Evolutionary conservation across 2,888 invertebrate species (phyloP).

Genomic region (Drosophila imparisetae): DNA sequence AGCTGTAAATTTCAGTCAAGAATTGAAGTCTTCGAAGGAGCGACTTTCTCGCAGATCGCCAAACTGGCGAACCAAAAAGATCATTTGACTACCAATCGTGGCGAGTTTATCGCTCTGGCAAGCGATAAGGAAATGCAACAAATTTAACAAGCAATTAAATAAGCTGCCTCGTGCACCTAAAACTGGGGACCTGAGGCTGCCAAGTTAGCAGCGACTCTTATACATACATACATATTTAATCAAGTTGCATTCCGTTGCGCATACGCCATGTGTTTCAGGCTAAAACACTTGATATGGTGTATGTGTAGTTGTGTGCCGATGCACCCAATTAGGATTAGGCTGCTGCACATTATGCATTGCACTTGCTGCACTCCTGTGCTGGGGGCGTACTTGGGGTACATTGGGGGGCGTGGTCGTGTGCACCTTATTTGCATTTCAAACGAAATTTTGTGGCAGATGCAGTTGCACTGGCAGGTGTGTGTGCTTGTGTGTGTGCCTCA

Average conservation of each 20-base stretch:
- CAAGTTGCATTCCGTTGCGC: constrained; percentile 53
- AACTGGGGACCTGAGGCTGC: constrained; percentile 38
- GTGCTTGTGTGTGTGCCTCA: constrained; percentile 58
- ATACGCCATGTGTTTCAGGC: constrained; percentile 55
- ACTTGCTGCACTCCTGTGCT: constrained; percentile 31
- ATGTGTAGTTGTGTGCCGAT: constrained; percentile 41
- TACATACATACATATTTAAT: constrained; percentile 33
- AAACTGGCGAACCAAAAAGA: constrained; percentile 7
- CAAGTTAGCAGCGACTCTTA: constrained; percentile 62
- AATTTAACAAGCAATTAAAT: constrained; percentile 61
- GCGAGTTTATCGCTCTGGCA: constrained; percentile 31
- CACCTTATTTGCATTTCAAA: constrained; percentile 83
- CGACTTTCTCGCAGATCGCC: constrained; percentile 39
- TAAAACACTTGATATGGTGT: constrained; percentile 41
- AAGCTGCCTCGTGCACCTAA: constrained; percentile 24
- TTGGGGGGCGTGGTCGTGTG: constrained; percentile 58
- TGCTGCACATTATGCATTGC: constrained; percentile 63
- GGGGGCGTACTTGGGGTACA: constrained; percentile 31
- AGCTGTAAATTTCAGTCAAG: constrained; percentile 1
- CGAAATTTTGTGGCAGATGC: constrained; percentile 65
- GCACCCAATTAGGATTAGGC: constrained; percentile 72
- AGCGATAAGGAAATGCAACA: constrained; percentile 53
- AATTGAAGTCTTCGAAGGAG: constrained; percentile 17
- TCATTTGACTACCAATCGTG: constrained; percentile 33
- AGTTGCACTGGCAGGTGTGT: constrained; percentile 43